Conservation (phyloP, 2,113 vertebrate species). For the Beaufortia kweichowensis region DNA sequence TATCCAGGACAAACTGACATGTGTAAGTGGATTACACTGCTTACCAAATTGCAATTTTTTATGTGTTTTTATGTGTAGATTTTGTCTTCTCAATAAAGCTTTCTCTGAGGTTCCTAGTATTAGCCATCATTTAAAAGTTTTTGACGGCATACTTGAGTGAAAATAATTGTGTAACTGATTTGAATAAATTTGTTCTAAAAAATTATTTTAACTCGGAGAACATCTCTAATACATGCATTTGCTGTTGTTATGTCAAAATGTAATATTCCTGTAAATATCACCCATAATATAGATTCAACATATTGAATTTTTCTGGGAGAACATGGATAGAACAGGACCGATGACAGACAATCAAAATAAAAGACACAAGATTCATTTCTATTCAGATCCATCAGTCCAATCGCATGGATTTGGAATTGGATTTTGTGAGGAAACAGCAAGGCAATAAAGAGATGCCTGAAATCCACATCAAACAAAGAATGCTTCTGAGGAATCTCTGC, state of each 20-base stretch:
- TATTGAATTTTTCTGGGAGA: background rate
- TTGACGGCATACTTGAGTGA: background rate
- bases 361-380: background rate
- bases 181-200: too few species aligned
- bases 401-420: background rate
- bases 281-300: background rate
- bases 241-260: too few species aligned
- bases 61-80: slow-evolving; percentile 8
- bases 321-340: background rate
- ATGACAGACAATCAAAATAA: background rate
- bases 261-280: background rate
- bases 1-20: slow-evolving; percentile 27
- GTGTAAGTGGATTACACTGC: slow-evolving; percentile 36
- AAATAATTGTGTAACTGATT: too few species aligned
- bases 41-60: slow-evolving; percentile 22
- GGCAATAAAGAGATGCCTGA: background rate
- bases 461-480: background rate
- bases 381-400: background rate
- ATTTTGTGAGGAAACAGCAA: background rate
- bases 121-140: background rate
- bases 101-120: background rate
- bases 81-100: slow-evolving; percentile 13
- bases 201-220: too few species aligned
- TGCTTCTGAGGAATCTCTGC: background rate
- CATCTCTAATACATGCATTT: too few species aligned